These are phyloP conservation scores for Cerastis leucographa DNA, from an alignment of 2,888 invertebrate genomes.

Conservation along the genomic window DNA sequence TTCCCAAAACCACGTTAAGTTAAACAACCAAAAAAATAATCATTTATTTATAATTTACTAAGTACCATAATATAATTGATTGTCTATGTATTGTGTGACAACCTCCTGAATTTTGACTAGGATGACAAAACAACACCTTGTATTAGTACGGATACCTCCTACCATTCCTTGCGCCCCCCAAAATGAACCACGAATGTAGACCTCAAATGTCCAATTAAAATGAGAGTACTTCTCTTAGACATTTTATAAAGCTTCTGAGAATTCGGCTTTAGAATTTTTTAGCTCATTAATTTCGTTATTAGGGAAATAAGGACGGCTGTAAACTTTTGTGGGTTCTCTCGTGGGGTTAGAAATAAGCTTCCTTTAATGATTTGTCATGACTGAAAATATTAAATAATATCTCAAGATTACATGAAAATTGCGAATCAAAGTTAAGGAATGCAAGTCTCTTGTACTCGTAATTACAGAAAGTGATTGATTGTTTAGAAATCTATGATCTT, in stretches of 20 bases:
- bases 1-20: no score
- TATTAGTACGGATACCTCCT: not conserved
- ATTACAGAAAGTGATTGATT: no score
- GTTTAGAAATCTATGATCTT: no score
- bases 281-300: constrained; percentile 57
- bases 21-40: no score
- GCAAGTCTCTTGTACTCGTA: no score
- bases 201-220: constrained; percentile 59
- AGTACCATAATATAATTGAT: no score
- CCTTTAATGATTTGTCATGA: not conserved
- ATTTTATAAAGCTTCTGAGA: constrained; percentile 26
- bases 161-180: not conserved
- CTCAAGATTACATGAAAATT: constrained; percentile 1
- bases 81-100: no score
- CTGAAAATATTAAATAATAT: constrained; percentile 17
- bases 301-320: constrained; percentile 5
- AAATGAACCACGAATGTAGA: constrained; percentile 37
- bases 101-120: no score
- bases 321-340: constrained; percentile 5
- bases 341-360: not conserved
- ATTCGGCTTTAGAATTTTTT: constrained; percentile 41
- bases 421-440: not conserved
- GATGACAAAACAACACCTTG: no score
- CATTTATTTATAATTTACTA: no score
- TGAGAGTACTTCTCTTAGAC: constrained; percentile 33